Evolutionary conservation across 1,140 invertebrate species (phyloP).

Genomic region (Micrasema minimum): DNA sequence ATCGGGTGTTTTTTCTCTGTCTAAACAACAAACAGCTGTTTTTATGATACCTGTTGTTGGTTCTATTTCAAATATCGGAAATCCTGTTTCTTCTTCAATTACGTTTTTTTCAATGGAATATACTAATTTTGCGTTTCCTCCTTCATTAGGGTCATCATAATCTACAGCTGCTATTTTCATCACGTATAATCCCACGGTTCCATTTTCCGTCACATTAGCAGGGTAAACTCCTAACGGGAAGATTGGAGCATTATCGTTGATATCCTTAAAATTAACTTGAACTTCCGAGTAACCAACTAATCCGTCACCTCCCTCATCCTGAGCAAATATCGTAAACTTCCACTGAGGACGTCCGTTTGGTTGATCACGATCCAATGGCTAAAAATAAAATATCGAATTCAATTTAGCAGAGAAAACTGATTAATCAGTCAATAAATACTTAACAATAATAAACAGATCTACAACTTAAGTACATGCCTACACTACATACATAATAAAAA

Average conservation of each 20-base stretch:
- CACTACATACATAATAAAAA: no score
- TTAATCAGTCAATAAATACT: no score
- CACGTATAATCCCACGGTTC: constrained; percentile 71
- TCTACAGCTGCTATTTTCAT: constrained; percentile 78
- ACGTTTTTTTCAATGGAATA: constrained; percentile 77
- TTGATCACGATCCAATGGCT: constrained; percentile 77
- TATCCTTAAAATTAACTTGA: constrained; percentile 78
- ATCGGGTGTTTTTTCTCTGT: constrained; percentile 74
- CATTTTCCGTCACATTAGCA: constrained; percentile 76
- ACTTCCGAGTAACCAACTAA: constrained; percentile 79
- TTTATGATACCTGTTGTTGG: constrained; percentile 73
- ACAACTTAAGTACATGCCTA: no score
- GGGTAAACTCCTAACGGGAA: constrained; percentile 74
- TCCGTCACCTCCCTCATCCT: constrained; percentile 76
- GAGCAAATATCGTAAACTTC: constrained; percentile 80
- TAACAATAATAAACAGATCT: no score
- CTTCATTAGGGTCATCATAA: constrained; percentile 76
- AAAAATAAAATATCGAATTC: no score
- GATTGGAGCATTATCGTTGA: constrained; percentile 81
- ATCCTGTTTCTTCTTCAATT: constrained; percentile 72
- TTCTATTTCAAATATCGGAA: constrained; percentile 74
- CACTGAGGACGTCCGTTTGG: constrained; percentile 77
- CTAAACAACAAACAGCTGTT: constrained; percentile 72
- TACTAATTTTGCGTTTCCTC: constrained; percentile 72
- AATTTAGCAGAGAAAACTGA: no score